phyloP scores from a whole-genome alignment of 2,113 vertebrate genomes.

The rabbit (Oryctolagus cuniculus) region DNA sequence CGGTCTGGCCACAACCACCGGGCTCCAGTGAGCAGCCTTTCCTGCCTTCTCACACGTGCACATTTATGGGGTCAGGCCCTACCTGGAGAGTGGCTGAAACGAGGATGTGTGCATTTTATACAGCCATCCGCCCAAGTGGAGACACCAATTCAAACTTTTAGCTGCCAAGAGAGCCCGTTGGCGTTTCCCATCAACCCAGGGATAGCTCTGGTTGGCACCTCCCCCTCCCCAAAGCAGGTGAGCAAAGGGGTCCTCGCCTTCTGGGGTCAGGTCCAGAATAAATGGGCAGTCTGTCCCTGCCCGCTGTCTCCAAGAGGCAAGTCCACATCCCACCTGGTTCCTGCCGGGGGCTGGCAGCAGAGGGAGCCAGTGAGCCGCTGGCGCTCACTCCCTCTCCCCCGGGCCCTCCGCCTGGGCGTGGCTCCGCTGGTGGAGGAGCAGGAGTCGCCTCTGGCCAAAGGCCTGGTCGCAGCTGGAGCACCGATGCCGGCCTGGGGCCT shows the following conservation, averaged over 20 bases:
- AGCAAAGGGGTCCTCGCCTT: neutral
- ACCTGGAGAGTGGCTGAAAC: neutral
- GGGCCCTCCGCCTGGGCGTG: slow-evolving; percentile 71
- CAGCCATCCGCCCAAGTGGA: neutral
- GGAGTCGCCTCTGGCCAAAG: slow-evolving; percentile 83
- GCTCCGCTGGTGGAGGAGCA: slow-evolving; percentile 82
- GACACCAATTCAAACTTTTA: slow-evolving; percentile 19
- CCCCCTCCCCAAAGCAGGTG: neutral
- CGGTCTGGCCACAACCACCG: neutral
- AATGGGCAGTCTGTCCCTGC: neutral
- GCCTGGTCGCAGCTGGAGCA: slow-evolving; percentile 80
- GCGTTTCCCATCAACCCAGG: neutral
- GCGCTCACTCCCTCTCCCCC: slow-evolving; percentile 62
- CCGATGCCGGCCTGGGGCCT: slow-evolving; percentile 25
- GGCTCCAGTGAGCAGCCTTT: neutral
- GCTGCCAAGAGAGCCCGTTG: neutral
- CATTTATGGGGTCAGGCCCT: neutral
- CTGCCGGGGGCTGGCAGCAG: neutral
- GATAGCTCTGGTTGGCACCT: neutral
- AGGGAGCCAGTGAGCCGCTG: neutral
- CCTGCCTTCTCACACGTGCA: neutral
- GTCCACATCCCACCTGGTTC: slow-evolving; percentile 39
- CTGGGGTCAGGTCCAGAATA: neutral
- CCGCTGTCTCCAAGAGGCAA: neutral
- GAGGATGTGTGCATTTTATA: neutral